These are phyloP conservation scores for Odontomyia ornata DNA, from an alignment of 2,888 invertebrate species.

Conservation along the genomic window DNA sequence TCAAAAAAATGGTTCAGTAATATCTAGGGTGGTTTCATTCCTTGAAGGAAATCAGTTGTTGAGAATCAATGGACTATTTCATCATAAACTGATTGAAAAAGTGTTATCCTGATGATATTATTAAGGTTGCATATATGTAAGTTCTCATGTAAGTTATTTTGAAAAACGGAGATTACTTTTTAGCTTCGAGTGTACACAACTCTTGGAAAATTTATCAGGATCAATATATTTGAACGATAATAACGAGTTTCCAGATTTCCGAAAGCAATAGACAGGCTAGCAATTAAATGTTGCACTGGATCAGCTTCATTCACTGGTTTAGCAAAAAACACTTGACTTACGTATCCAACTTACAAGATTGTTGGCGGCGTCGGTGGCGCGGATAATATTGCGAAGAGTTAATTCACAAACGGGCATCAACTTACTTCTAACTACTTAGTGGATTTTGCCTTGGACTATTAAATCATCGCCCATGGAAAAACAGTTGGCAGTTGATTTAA, in stretches of 20 bases:
- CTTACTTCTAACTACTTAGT: background rate
- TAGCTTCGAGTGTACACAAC: background rate
- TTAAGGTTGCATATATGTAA: no score
- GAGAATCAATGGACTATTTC: no score
- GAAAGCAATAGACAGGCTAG: conserved; percentile 3
- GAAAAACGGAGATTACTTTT: no score
- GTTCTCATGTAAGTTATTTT: no score
- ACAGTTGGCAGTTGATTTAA: conserved; percentile 39
- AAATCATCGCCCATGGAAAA: conserved; percentile 37
- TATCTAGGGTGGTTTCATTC: no score
- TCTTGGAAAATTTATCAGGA: background rate
- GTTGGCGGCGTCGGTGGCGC: conserved; percentile 3
- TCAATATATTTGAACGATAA: background rate
- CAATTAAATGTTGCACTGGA: conserved; percentile 15
- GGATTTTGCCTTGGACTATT: conserved; percentile 33
- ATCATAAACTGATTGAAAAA: no score
- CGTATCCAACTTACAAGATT: background rate
- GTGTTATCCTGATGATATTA: no score
- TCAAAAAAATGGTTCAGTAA: background rate
- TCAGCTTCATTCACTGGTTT: background rate
- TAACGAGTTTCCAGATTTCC: background rate
- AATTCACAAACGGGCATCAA: background rate
- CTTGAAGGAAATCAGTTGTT: no score
- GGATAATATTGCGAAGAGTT: background rate
- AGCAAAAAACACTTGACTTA: conserved; percentile 19